These are phyloP conservation scores for Ariolimax columbianus DNA, from an alignment of 2,888 invertebrate genomes.

Conservation along the genomic window DNA sequence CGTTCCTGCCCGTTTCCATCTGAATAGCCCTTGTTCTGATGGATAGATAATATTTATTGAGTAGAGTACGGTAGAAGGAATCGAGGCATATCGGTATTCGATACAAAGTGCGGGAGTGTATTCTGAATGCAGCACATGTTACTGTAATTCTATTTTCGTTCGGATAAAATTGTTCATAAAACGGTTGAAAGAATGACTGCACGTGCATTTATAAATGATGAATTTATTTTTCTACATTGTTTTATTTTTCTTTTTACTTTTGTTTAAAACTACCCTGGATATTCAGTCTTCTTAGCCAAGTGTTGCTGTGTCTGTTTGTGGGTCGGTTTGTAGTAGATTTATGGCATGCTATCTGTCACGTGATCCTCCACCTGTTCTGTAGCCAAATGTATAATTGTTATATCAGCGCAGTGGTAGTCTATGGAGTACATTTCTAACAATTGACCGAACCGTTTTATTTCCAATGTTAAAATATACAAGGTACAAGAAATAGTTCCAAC, in stretches of 20 bases:
- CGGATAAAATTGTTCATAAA: not conserved
- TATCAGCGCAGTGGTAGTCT: too few species aligned
- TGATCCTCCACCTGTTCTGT: too few species aligned
- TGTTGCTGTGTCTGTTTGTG: too few species aligned
- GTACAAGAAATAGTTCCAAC: too few species aligned
- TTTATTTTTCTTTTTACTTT: not conserved
- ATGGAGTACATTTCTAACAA: too few species aligned
- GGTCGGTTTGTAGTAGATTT: too few species aligned
- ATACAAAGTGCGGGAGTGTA: not conserved
- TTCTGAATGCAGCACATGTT: not conserved
- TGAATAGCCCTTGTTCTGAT: not conserved
- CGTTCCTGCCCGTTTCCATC: not conserved
- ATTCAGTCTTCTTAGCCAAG: too few species aligned
- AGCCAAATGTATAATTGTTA: too few species aligned
- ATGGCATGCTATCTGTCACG: too few species aligned
- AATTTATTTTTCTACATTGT: not conserved
- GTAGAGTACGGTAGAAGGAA: not conserved
- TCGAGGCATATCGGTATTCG: not conserved
- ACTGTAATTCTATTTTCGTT: not conserved
- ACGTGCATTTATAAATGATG: not conserved
- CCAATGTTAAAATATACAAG: too few species aligned
- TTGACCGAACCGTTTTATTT: too few species aligned
- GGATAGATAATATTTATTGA: slow-evolving; percentile 27
- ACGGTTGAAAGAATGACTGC: not conserved
- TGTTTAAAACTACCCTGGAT: too few species aligned